A percentile compares a stretch with the other conserved stretches of the same genome.
These are phyloP conservation scores for Diploscapter pachys DNA, from an alignment of 1,140 invertebrate genomes.

Conservation along the genomic window DNA sequence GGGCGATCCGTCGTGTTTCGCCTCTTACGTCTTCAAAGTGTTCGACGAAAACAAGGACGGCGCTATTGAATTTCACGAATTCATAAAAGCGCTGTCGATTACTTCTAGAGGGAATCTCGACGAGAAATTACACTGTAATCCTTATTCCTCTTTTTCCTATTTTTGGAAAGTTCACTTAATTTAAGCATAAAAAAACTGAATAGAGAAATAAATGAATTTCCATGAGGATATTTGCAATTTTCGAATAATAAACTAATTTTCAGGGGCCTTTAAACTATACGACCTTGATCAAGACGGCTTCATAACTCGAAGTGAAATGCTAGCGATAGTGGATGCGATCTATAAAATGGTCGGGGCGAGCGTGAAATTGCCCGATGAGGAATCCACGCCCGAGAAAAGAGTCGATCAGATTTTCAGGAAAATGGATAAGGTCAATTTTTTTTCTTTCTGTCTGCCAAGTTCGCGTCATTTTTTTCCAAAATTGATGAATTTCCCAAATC, in stretches of 20 bases:
- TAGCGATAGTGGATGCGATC: conserved; percentile 96
- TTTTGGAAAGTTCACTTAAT: neutral
- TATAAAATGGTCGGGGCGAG: conserved; percentile 85
- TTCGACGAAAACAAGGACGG: conserved; percentile 99
- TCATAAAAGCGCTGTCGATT: conserved; percentile 87
- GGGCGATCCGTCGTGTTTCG: conserved; percentile 90
- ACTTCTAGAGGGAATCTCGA: conserved; percentile 92
- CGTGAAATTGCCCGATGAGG: conserved; percentile 62
- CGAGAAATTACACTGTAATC: conserved; percentile 91
- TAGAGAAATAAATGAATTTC: neutral
- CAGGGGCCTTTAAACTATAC: conserved; percentile 74
- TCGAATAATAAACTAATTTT: conserved; percentile 15
- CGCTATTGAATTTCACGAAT: conserved; percentile 95
- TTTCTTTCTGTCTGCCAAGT: neutral
- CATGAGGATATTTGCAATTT: neutral
- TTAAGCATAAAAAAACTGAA: neutral
- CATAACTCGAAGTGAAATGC: conserved; percentile 95
- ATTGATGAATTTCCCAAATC: neutral
- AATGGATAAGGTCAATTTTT: conserved; percentile 75
- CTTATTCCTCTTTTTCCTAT: neutral
- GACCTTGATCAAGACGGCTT: conserved; percentile 97
- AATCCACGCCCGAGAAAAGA: conserved; percentile 89
- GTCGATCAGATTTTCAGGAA: conserved; percentile 96
- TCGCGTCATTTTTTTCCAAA: neutral
- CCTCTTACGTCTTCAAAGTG: conserved; percentile 90